A percentile compares a stretch with the other conserved stretches of the same genome.
Conservation (phyloP, 1,140 invertebrate species). For the Sycophila sp. region DNA sequence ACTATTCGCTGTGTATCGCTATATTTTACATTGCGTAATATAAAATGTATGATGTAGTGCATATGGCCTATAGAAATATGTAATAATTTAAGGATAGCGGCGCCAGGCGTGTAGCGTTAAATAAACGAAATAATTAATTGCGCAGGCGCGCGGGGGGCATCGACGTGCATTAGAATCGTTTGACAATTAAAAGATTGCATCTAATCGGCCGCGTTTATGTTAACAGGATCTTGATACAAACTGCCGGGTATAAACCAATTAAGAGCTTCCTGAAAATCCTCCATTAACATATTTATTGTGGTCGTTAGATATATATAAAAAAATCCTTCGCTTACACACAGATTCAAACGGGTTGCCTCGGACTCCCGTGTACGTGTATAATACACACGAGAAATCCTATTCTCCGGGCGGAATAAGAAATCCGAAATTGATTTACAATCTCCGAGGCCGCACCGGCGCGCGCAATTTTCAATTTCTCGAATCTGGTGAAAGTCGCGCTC, state of each 20-base stretch:
- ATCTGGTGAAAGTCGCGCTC: too few relatives aligned
- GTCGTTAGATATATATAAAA: neutral
- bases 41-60: too few relatives aligned
- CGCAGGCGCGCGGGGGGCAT: neutral
- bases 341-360: too few relatives aligned
- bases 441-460: too few relatives aligned
- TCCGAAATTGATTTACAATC: too few relatives aligned
- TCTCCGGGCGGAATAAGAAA: too few relatives aligned
- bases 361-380: too few relatives aligned
- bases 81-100: neutral
- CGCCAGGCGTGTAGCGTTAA: neutral
- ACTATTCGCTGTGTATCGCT: too few relatives aligned
- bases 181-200: constrained; percentile 23
- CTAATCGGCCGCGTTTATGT: neutral
- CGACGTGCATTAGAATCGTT: neutral
- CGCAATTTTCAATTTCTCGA: too few relatives aligned
- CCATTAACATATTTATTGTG: constrained; percentile 4
- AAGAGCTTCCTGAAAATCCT: neutral
- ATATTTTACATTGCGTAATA: neutral
- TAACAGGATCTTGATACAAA: constrained; percentile 7
- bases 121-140: neutral
- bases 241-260: constrained; percentile 8
- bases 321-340: too few relatives aligned
- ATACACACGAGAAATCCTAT: too few relatives aligned
- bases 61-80: neutral